These are phyloP conservation scores for Australoheros scitulus DNA, from an alignment of 2,113 vertebrate genomes.

Conservation along the genomic window DNA sequence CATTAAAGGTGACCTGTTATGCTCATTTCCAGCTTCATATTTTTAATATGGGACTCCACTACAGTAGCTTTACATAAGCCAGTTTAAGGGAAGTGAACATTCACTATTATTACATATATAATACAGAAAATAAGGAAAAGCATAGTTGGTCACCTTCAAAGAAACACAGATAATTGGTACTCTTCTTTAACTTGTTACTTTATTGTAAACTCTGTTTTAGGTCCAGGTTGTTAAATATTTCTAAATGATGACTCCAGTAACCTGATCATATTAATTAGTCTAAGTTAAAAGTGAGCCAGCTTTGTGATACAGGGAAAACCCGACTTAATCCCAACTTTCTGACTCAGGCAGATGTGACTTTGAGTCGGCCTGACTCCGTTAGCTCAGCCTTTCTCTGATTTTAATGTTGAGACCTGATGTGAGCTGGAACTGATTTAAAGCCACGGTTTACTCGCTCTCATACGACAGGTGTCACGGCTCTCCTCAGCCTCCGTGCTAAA, in stretches of 20 bases:
- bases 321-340: background rate
- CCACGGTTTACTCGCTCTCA: slow-evolving; percentile 1
- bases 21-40: background rate
- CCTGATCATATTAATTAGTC: background rate
- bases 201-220: no score
- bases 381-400: background rate
- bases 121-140: background rate
- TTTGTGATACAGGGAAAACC: background rate
- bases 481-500: background rate
- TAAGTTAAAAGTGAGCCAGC: background rate
- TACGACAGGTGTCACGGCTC: background rate
- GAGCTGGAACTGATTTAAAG: slow-evolving; percentile 20
- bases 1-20: background rate
- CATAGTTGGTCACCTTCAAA: background rate
- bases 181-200: background rate
- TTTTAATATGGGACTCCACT: background rate
- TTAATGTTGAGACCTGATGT: background rate
- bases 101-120: background rate
- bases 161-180: background rate
- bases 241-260: background rate
- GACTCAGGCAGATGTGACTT: slow-evolving; percentile 4
- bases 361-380: slow-evolving; percentile 1
- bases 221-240: background rate
- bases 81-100: background rate
- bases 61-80: background rate